A percentile compares a stretch with the other conserved stretches of the same genome.
phyloP scores from a whole-genome alignment of 2,113 vertebrate genomes.

The Pelmatolapia mariae region DNA sequence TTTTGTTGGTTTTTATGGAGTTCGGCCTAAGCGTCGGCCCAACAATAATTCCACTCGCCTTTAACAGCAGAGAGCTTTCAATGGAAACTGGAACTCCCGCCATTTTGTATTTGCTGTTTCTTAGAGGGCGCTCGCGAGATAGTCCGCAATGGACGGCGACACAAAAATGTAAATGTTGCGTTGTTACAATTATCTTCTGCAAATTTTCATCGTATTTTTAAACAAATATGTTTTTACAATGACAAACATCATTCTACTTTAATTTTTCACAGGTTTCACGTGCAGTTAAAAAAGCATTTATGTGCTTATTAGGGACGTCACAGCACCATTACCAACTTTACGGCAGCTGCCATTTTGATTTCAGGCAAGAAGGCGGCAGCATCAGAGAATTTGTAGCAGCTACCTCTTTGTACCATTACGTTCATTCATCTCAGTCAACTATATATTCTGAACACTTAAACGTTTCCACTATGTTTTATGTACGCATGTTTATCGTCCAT shows the following conservation, averaged over 20 bases:
- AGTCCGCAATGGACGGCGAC: neutral
- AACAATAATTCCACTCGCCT: slow-evolving; percentile 3
- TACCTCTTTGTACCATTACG: neutral
- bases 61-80: neutral
- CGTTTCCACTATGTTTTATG: neutral
- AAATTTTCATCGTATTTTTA: neutral
- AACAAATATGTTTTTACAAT: neutral
- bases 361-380: neutral
- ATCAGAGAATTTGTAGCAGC: neutral
- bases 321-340: neutral
- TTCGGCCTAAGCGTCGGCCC: neutral
- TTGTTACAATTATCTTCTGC: neutral
- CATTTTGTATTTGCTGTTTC: neutral
- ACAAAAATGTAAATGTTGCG: neutral
- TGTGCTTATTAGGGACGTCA: neutral
- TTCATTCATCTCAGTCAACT: neutral
- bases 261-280: neutral
- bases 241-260: neutral
- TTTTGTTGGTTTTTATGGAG: neutral
- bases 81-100: neutral
- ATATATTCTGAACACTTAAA: neutral
- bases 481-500: neutral
- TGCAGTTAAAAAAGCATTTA: neutral
- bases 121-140: neutral
- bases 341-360: neutral